A percentile compares a stretch with the other conserved stretches of the same genome.
phyloP scores from a whole-genome alignment of 2,113 vertebrate genomes.

The Microcebus tavaratra region DNA sequence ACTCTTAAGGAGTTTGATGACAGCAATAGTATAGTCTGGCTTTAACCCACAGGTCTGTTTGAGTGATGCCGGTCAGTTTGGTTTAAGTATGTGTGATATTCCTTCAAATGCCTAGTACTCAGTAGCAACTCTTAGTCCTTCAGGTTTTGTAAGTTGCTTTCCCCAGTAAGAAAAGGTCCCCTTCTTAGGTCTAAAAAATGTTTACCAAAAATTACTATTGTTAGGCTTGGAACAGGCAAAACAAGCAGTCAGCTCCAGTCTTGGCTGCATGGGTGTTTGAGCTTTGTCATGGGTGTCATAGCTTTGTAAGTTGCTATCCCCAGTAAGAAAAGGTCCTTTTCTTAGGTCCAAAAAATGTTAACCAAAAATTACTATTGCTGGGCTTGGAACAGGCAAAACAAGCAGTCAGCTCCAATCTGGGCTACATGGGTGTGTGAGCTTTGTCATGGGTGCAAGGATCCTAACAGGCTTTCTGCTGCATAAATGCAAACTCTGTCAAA shows the following conservation, averaged over 20 bases:
- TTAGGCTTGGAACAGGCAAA: not conserved
- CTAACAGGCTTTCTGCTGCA: slow-evolving; percentile 62
- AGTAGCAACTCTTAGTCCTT: not conserved
- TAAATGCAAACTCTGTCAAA: not conserved
- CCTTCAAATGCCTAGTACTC: not conserved
- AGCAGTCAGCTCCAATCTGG: not conserved
- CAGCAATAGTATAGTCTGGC: not conserved
- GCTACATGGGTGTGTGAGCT: slow-evolving; percentile 67
- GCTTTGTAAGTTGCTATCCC: not conserved
- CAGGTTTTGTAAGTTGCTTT: not conserved
- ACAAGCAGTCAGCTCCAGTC: not conserved
- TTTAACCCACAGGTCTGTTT: not conserved
- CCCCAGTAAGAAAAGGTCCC: not conserved
- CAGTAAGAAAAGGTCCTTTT: not conserved
- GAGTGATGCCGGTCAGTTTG: not conserved
- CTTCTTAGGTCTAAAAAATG: not conserved
- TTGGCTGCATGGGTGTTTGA: slow-evolving; percentile 58
- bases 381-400: not conserved
- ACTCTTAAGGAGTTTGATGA: not conserved
- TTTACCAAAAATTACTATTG: not conserved
- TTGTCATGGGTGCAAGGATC: not conserved
- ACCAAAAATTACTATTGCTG: not conserved
- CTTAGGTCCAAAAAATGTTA: not conserved
- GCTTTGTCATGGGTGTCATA: slow-evolving; percentile 18
- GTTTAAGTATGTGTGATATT: not conserved